Conservation (phyloP, 2,797 vertebrate genomes). For the Typhlichthys eigenmanni region DNA sequence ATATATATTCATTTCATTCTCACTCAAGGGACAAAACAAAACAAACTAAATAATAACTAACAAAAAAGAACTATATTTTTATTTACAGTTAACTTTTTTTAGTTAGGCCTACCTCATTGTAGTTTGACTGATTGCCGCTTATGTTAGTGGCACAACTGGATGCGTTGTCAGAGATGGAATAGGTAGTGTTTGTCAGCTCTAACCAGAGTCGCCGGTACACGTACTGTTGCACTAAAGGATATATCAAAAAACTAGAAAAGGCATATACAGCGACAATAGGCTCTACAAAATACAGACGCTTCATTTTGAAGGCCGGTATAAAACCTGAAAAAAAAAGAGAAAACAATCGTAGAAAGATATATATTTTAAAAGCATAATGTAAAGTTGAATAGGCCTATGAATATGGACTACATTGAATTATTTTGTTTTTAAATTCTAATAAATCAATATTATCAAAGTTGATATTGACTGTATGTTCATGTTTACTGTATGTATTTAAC, state of each 20-base stretch:
- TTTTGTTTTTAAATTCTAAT: neutral
- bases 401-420: too few relatives aligned
- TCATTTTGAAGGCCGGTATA: constrained; percentile 72
- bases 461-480: neutral
- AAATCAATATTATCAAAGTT: neutral
- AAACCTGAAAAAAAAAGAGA: constrained; percentile 10
- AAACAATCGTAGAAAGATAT: neutral
- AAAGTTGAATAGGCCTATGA: neutral
- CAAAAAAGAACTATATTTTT: too few relatives aligned
- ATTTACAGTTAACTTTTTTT: neutral
- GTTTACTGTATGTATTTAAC: neutral
- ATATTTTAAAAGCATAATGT: neutral
- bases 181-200: constrained; percentile 82
- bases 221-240: constrained; percentile 86
- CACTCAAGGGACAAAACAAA: too few relatives aligned
- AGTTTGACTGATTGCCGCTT: constrained; percentile 58
- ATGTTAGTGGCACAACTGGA: constrained; percentile 71
- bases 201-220: constrained; percentile 89
- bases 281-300: constrained; percentile 82
- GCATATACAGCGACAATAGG: constrained; percentile 86
- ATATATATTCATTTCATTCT: neutral
- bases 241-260: constrained; percentile 78
- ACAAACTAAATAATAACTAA: too few relatives aligned
- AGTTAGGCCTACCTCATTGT: constrained; percentile 60
- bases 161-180: constrained; percentile 62